A percentile compares a stretch with the other conserved stretches of the same genome.
phyloP scores from a whole-genome alignment of 1,140 invertebrate species.

The Platorchestia sp. region DNA sequence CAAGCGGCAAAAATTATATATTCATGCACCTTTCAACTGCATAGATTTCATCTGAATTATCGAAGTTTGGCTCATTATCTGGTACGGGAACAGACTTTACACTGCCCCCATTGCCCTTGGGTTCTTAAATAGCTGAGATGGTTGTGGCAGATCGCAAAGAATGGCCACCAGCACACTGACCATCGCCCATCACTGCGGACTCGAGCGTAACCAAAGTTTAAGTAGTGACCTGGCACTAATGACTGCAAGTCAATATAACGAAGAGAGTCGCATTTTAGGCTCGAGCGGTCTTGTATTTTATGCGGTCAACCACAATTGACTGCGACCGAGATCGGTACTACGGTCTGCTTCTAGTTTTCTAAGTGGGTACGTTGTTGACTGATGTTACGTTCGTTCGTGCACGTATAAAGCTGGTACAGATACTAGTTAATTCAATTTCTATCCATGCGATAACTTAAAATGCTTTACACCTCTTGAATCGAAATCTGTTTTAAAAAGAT shows the following conservation, averaged over 20 bases:
- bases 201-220: slow-evolving; percentile 7
- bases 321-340: background rate
- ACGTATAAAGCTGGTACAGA: background rate
- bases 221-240: slow-evolving; percentile 6
- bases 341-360: background rate
- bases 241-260: slow-evolving; percentile 7
- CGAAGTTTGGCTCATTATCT: background rate
- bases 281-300: slow-evolving; percentile 7
- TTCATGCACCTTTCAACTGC: background rate
- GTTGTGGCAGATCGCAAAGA: background rate
- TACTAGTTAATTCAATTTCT: too few relatives aligned
- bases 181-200: background rate
- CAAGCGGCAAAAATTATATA: background rate
- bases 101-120: background rate
- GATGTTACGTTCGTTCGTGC: background rate
- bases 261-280: slow-evolving; percentile 6
- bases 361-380: background rate
- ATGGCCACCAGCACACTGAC: slow-evolving; percentile 4
- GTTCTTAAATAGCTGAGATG: background rate
- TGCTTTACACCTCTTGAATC: too few relatives aligned
- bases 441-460: too few relatives aligned
- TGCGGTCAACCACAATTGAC: background rate
- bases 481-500: too few relatives aligned
- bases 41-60: background rate
- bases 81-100: background rate